phyloP scores from a whole-genome alignment of 2,888 invertebrate genomes.

The Acrobasis suavella region DNA sequence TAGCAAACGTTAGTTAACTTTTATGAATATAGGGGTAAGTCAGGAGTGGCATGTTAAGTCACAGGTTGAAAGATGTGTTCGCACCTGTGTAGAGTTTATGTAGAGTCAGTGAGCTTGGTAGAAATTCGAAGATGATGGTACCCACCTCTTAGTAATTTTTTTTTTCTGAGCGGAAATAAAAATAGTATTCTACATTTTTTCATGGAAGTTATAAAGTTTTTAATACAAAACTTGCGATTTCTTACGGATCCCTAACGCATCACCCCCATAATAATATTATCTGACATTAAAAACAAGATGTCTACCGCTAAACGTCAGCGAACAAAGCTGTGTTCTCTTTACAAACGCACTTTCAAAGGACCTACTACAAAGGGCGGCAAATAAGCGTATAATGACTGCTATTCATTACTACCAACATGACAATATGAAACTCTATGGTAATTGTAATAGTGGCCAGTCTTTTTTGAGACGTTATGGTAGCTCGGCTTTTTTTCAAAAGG shows the following conservation, averaged over 20 bases:
- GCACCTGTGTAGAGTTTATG: no score
- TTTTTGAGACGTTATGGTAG: slow-evolving; percentile 27
- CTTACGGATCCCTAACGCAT: slow-evolving; percentile 43
- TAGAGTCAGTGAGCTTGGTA: no score
- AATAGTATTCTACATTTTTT: no score
- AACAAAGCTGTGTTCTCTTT: slow-evolving; percentile 54
- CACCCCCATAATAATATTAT: slow-evolving; percentile 48
- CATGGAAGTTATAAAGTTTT: background rate
- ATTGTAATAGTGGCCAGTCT: slow-evolving; percentile 27
- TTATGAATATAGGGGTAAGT: no score
- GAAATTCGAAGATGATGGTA: no score
- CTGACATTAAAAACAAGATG: slow-evolving; percentile 69
- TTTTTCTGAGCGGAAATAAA: no score
- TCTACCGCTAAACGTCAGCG: slow-evolving; percentile 68
- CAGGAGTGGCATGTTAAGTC: no score
- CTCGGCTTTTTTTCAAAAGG: slow-evolving; percentile 32
- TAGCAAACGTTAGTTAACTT: no score
- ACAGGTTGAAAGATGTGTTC: no score
- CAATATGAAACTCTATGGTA: slow-evolving; percentile 29
- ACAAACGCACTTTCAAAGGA: slow-evolving; percentile 55
- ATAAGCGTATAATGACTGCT: slow-evolving; percentile 75
- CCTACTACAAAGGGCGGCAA: slow-evolving; percentile 62
- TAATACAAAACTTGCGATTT: background rate
- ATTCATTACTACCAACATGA: slow-evolving; percentile 60
- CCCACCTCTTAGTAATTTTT: no score